phyloP scores from a whole-genome alignment of 2,888 invertebrate genomes.

The Drosophila kambysellisi region DNA sequence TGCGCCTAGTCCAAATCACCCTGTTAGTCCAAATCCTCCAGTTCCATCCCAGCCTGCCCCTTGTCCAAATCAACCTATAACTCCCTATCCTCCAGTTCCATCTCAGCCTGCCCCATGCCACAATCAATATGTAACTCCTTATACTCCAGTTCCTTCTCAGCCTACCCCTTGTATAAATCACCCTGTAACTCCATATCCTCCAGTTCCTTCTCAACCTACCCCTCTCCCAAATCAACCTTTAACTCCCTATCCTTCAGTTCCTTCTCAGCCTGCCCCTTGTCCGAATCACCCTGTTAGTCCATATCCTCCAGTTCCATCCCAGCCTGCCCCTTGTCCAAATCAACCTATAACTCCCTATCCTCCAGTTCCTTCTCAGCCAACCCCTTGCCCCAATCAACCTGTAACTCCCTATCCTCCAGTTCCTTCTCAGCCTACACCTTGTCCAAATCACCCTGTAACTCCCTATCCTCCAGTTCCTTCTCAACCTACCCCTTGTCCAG shows the following conservation, averaged over 20 bases:
- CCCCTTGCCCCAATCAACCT: no score
- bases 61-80: not conserved
- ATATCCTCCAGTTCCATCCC: conserved; percentile 1
- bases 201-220: not conserved
- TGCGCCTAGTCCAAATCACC: not conserved
- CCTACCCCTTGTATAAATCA: not conserved
- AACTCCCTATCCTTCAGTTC: not conserved
- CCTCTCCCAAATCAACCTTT: not conserved
- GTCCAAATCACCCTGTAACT: conserved; percentile 1
- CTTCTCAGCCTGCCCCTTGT: rapidly evolving
- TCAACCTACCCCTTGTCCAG: not conserved
- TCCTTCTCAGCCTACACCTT: not conserved
- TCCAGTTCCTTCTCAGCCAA: not conserved
- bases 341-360: conserved; percentile 1
- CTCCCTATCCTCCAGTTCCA: conserved; percentile 2
- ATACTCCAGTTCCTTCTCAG: not conserved
- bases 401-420: no score
- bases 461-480: conserved; percentile 1
- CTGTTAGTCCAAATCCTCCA: not conserved
- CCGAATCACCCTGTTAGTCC: not conserved
- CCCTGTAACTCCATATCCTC: not conserved
- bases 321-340: conserved; percentile 10
- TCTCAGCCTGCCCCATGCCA: not conserved
- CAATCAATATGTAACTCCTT: not conserved
- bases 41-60: not conserved